Evolutionary conservation across 2,113 vertebrate species (phyloP).

Genomic region (Promerops cafer): DNA sequence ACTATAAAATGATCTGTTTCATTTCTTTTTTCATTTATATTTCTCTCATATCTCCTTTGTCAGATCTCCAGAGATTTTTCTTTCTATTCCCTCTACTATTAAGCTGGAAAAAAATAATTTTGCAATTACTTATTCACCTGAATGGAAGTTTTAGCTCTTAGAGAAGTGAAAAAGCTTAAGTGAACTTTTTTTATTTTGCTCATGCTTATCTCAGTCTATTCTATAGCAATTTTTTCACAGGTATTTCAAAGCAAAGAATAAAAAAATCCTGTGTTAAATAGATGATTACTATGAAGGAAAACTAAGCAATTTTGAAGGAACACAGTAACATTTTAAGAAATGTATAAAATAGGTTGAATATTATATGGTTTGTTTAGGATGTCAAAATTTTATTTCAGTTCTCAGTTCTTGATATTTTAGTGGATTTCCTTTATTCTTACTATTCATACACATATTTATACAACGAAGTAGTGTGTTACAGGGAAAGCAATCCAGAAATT

Average conservation of each 20-base stretch:
- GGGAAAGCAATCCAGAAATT: not conserved
- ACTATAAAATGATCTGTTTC: slow-evolving; percentile 34
- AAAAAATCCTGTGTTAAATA: not conserved
- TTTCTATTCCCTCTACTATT: not conserved
- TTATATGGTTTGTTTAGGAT: not conserved
- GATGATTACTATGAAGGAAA: not conserved
- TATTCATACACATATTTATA: not conserved
- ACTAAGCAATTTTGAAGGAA: not conserved
- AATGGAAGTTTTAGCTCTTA: not conserved
- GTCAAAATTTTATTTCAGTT: not conserved
- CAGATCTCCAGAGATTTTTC: not conserved
- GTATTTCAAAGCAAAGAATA: not conserved
- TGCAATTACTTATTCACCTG: not conserved
- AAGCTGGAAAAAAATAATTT: not conserved
- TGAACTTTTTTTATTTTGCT: fast-evolving
- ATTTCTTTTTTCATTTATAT: slow-evolving; percentile 16
- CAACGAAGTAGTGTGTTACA: not conserved
- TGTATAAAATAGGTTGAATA: not conserved
- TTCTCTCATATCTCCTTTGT: not conserved
- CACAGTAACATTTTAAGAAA: not conserved
- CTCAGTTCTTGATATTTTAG: not conserved
- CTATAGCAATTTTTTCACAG: not conserved
- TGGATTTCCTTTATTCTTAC: not conserved
- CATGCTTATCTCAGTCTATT: not conserved
- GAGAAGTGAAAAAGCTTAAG: not conserved